phyloP scores from a whole-genome alignment of 2,888 invertebrate species.

The Maniola hyperantus region DNA sequence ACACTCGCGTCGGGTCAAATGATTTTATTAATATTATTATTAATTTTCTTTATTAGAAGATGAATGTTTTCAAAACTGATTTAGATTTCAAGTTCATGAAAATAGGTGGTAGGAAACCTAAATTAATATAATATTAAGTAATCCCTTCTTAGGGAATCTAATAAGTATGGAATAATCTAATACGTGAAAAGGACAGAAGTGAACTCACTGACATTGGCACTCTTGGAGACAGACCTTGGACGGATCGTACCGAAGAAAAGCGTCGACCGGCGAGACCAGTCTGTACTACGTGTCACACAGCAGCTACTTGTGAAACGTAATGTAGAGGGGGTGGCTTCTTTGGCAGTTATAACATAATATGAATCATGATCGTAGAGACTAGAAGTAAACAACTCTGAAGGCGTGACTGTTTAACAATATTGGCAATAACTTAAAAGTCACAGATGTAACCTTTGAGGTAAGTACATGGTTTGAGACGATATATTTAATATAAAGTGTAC shows the following conservation, averaged over 20 bases:
- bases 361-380: not conserved
- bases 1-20: not conserved
- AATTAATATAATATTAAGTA: not conserved
- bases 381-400: not conserved
- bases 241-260: slow-evolving; percentile 62
- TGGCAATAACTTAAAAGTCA: not conserved
- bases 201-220: slow-evolving; percentile 37
- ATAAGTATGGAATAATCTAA: slow-evolving; percentile 16
- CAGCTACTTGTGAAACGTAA: not conserved
- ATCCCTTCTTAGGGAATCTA: not conserved
- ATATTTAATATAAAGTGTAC: too few species aligned
- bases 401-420: not conserved
- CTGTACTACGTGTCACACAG: not conserved
- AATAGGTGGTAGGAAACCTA: not conserved
- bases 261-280: slow-evolving; percentile 37
- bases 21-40: not conserved
- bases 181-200: slow-evolving; percentile 34
- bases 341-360: not conserved
- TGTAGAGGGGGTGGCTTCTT: not conserved
- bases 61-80: not conserved
- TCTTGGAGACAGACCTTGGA: slow-evolving; percentile 56
- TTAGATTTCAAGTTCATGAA: not conserved
- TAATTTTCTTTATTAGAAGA: not conserved
- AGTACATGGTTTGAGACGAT: not conserved
- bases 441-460: not conserved